phyloP scores from a whole-genome alignment of 2,113 vertebrate genomes.

The Nothocercus julius region DNA sequence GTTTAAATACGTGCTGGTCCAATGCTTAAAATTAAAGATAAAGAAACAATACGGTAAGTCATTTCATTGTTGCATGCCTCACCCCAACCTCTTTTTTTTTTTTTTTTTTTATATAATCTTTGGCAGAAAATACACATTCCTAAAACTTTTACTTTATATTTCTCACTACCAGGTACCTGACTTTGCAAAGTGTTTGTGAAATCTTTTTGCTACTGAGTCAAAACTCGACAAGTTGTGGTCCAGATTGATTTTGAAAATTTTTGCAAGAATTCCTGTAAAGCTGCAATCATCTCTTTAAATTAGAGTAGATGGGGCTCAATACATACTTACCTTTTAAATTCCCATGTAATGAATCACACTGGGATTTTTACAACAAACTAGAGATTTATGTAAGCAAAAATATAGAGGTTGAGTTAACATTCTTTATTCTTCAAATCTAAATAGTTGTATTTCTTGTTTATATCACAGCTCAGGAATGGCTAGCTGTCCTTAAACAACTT shows the following conservation, averaged over 20 bases:
- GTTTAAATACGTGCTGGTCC: not conserved
- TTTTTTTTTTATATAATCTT: not conserved
- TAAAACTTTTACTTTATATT: fast-evolving
- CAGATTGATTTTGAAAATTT: not conserved
- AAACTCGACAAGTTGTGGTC: not conserved
- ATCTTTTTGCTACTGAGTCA: not conserved
- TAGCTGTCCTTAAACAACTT: not conserved
- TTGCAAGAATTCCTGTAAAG: not conserved
- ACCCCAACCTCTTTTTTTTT: not conserved
- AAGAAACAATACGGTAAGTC: not conserved
- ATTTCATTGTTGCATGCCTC: not conserved
- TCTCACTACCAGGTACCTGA: not conserved
- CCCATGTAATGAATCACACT: not conserved
- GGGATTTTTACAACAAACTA: not conserved
- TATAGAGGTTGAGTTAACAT: not conserved
- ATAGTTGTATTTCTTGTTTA: not conserved
- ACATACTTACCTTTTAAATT: not conserved
- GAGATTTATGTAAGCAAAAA: not conserved
- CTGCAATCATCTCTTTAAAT: not conserved
- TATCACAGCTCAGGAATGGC: not conserved
- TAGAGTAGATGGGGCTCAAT: not conserved
- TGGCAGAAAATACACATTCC: not conserved
- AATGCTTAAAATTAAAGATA: not conserved
- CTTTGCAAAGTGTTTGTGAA: not conserved
- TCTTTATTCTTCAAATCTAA: not conserved